phyloP scores from a whole-genome alignment of 2,113 vertebrate species.

The Probosciger aterrimus region DNA sequence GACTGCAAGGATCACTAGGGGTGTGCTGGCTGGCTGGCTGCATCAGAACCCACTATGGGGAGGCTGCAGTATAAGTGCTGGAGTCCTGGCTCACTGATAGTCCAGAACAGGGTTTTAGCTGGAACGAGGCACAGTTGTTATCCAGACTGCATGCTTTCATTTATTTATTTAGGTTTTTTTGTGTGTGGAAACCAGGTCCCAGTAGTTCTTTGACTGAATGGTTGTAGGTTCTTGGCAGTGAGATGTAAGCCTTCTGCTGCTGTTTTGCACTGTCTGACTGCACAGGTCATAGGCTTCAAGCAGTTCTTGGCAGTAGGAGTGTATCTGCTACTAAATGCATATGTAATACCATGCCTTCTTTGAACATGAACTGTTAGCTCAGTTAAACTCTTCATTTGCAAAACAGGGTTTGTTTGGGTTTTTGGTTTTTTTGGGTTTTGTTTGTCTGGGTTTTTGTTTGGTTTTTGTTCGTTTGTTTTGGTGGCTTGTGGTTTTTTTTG shows the following conservation, averaged over 20 bases:
- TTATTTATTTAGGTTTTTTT: neutral
- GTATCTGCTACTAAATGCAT: neutral
- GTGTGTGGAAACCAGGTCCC: neutral
- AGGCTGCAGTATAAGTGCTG: neutral
- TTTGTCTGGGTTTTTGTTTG: neutral
- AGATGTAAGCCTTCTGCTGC: neutral
- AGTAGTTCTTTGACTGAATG: neutral
- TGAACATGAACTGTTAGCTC: neutral
- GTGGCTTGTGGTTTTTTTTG: neutral
- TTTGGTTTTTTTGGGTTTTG: neutral
- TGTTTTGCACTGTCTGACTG: neutral
- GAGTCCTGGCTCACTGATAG: neutral
- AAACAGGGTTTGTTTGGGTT: neutral
- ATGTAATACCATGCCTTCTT: neutral
- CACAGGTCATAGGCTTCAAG: neutral
- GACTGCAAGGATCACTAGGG: neutral
- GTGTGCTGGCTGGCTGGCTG: neutral
- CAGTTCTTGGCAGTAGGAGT: neutral
- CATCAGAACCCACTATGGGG: rapidly evolving
- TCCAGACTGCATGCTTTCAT: neutral
- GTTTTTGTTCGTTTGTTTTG: neutral
- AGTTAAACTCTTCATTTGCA: neutral
- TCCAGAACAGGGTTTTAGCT: neutral
- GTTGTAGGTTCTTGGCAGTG: neutral
- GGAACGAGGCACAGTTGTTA: neutral